A percentile compares a stretch with the other conserved stretches of the same genome.
phyloP scores from a whole-genome alignment of 2,888 invertebrate genomes.

The Tryphoninae sp. region DNA sequence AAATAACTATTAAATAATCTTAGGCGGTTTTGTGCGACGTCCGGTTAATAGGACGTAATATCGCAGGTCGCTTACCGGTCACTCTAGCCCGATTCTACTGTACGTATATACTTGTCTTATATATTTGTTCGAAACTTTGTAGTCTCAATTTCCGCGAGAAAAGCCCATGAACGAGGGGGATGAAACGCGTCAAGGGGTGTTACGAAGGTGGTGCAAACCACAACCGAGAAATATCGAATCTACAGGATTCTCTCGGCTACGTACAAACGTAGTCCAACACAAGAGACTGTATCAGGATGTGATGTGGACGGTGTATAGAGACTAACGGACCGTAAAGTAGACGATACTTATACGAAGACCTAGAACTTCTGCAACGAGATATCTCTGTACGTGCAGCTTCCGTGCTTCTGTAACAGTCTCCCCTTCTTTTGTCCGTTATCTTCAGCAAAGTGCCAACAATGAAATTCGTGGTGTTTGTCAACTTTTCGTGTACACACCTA shows the following conservation, averaged over 20 bases:
- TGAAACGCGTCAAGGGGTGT: conserved; percentile 14
- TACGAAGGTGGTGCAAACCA: conserved; percentile 31
- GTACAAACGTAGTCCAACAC: background rate
- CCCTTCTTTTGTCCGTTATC: conserved; percentile 36
- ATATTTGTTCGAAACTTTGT: conserved; percentile 13
- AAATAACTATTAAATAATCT: too few relatives aligned
- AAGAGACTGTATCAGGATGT: conserved; percentile 1
- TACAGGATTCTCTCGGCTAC: background rate
- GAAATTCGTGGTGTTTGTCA: conserved; percentile 36
- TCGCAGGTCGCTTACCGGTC: too few relatives aligned
- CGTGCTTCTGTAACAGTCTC: background rate
- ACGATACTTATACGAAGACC: conserved; percentile 31
- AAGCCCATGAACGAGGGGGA: conserved; percentile 8
- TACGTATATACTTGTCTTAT: too few relatives aligned
- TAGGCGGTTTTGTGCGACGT: too few relatives aligned
- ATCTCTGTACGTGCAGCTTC: conserved; percentile 2
- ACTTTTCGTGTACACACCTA: conserved; percentile 22
- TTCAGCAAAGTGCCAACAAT: conserved; percentile 46
- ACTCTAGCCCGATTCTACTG: too few relatives aligned
- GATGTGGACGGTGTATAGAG: background rate
- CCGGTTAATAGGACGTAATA: too few relatives aligned
- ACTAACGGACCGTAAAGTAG: background rate
- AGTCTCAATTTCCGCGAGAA: conserved; percentile 23
- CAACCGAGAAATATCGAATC: conserved; percentile 20
- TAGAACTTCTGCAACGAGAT: conserved; percentile 31